phyloP scores from a whole-genome alignment of 2,113 vertebrate species.

The Poeciliopsis occidentalis region DNA sequence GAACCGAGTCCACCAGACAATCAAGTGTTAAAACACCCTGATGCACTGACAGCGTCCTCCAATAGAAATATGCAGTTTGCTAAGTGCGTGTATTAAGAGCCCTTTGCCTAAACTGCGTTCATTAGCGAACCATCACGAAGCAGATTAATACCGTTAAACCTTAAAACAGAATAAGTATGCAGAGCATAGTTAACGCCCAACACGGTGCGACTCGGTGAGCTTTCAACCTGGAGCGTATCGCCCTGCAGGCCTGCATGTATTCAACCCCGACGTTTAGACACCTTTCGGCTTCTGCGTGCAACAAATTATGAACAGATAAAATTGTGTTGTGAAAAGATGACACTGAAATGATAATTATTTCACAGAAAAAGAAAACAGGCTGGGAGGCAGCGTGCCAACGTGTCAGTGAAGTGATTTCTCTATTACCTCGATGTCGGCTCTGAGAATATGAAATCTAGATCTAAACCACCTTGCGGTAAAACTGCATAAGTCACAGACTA shows the following conservation, averaged over 20 bases:
- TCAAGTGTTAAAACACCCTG: too few species aligned
- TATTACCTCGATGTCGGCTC: background rate
- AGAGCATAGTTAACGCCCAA: slow-evolving; percentile 22
- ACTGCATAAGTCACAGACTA: background rate
- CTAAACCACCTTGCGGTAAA: slow-evolving; percentile 4
- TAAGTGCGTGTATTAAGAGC: background rate
- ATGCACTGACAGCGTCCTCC: too few species aligned
- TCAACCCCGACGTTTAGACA: slow-evolving; percentile 39
- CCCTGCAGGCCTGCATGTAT: background rate
- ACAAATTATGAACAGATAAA: slow-evolving; percentile 31
- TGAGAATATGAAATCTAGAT: background rate
- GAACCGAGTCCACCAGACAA: too few species aligned
- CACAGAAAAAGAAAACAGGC: too few species aligned
- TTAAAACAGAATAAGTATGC: slow-evolving; percentile 34
- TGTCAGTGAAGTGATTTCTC: slow-evolving; percentile 2
- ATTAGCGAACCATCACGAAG: slow-evolving; percentile 16
- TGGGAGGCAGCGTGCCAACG: background rate
- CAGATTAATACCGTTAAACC: slow-evolving; percentile 3
- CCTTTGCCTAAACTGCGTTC: slow-evolving; percentile 14
- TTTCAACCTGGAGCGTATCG: background rate
- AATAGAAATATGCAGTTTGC: background rate
- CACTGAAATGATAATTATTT: slow-evolving; percentile 7
- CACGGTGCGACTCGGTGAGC: slow-evolving; percentile 16
- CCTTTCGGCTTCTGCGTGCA: slow-evolving; percentile 19
- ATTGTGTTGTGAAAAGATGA: slow-evolving; percentile 12